Conservation (phyloP, 2,113 vertebrate genomes). For the Eolophus roseicapilla region DNA sequence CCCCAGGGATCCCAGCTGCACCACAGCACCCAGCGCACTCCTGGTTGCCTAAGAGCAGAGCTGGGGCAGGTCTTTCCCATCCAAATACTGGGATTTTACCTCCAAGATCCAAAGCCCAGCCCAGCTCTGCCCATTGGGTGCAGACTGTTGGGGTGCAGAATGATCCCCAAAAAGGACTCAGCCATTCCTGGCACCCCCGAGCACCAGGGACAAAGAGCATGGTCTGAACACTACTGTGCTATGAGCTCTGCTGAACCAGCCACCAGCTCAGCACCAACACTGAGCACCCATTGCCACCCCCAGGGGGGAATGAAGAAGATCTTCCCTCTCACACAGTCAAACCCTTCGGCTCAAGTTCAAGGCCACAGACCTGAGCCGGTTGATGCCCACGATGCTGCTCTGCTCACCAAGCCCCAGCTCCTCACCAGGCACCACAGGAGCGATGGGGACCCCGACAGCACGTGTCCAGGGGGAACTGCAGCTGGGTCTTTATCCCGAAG, state of each 20-base stretch:
- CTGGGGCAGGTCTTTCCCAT: not conserved
- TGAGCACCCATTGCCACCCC: not conserved
- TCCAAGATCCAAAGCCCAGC: not conserved
- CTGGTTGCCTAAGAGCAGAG: not conserved
- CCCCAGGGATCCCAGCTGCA: not conserved
- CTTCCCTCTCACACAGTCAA: not conserved
- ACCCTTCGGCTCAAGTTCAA: not conserved
- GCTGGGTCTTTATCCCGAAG: fast-evolving
- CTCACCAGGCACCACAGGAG: fast-evolving
- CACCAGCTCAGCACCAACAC: not conserved
- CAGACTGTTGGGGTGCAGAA: not conserved
- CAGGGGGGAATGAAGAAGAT: not conserved
- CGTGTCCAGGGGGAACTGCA: not conserved
- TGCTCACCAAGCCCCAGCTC: not conserved
- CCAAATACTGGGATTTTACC: not conserved
- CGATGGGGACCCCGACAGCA: not conserved
- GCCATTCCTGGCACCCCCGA: not conserved
- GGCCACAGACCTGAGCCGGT: not conserved
- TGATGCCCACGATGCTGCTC: fast-evolving
- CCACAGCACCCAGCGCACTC: not conserved
- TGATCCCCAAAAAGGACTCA: not conserved
- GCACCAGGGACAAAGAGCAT: not conserved
- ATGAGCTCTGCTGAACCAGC: not conserved
- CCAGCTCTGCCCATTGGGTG: not conserved
- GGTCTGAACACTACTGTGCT: not conserved